A percentile compares a stretch with the other conserved stretches of the same genome.
These are phyloP conservation scores for Gavialis gangeticus DNA, from an alignment of 2,113 vertebrate genomes.

Conservation along the genomic window DNA sequence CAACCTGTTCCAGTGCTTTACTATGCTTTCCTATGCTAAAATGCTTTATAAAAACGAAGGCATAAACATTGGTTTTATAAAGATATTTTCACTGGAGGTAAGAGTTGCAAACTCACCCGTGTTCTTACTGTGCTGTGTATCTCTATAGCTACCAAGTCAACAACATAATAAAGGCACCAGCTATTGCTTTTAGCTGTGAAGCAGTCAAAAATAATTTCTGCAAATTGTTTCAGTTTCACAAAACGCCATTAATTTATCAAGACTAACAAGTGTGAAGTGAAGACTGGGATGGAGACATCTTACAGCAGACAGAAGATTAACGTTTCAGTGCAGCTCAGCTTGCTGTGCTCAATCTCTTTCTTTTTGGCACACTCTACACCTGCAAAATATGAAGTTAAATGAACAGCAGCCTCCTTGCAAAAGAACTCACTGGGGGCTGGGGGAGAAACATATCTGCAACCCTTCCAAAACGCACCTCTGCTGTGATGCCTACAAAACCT, in stretches of 20 bases:
- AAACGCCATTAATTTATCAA: rapidly evolving
- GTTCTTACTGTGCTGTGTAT: neutral
- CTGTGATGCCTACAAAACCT: neutral
- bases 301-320: neutral
- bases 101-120: neutral
- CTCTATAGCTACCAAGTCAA: neutral
- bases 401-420: neutral
- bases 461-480: neutral
- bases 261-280: rapidly evolving
- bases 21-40: neutral
- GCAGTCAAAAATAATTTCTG: rapidly evolving
- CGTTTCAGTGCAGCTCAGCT: rapidly evolving
- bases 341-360: neutral
- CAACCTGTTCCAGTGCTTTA: too few relatives aligned
- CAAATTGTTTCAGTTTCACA: neutral
- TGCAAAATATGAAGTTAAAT: neutral
- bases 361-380: neutral
- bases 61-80: neutral
- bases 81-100: neutral
- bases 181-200: neutral
- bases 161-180: neutral
- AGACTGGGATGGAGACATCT: rapidly evolving
- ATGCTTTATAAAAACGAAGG: neutral
- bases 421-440: neutral
- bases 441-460: too few relatives aligned